phyloP scores from a whole-genome alignment of 1,140 invertebrate species.

The Hydropsyche tenuis region DNA sequence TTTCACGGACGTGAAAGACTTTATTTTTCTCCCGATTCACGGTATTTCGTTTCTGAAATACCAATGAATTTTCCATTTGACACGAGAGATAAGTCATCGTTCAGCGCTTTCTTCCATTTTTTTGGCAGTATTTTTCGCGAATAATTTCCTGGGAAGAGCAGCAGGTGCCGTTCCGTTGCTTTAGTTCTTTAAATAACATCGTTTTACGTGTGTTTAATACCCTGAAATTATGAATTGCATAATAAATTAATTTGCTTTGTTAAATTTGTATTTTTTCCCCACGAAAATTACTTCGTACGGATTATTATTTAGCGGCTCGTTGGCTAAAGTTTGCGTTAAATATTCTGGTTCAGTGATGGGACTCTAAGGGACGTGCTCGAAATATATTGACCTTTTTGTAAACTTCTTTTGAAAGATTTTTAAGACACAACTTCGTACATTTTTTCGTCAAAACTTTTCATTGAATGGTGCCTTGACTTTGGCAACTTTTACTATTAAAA shows the following conservation, averaged over 20 bases:
- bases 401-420: conserved; percentile 20
- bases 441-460: not conserved
- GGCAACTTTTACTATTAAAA: too few species aligned
- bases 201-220: too few species aligned
- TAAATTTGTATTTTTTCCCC: too few species aligned
- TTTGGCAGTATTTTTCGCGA: not conserved
- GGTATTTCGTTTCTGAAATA: conserved; percentile 9
- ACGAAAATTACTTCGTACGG: too few species aligned
- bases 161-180: not conserved
- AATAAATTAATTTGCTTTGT: too few species aligned
- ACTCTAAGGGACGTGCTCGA: conserved; percentile 1
- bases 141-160: conserved; percentile 25
- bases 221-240: too few species aligned
- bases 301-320: too few species aligned
- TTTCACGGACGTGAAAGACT: conserved; percentile 1
- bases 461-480: not conserved
- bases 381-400: conserved; percentile 22
- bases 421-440: conserved; percentile 11
- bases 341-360: too few species aligned
- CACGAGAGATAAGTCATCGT: conserved; percentile 31
- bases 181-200: too few species aligned
- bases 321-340: too few species aligned
- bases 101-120: conserved; percentile 16
- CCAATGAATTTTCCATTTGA: conserved; percentile 37
- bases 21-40: conserved; percentile 15